These are phyloP conservation scores for Lochmaea capreae DNA, from an alignment of 2,888 invertebrate genomes.

Conservation along the genomic window DNA sequence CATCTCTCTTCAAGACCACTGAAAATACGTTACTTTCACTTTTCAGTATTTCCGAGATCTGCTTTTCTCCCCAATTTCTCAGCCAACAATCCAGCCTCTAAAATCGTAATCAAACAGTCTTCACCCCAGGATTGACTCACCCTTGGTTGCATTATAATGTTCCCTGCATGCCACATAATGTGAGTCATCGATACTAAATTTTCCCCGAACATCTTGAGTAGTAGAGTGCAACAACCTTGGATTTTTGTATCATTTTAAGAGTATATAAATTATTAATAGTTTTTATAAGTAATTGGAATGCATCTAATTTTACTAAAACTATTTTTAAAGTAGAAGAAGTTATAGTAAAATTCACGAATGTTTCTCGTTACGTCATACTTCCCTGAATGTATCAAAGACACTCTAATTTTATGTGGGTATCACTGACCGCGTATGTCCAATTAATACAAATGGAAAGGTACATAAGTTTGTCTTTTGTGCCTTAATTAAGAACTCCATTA, in stretches of 20 bases:
- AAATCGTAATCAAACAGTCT: slow-evolving; percentile 41
- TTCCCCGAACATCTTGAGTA: slow-evolving; percentile 32
- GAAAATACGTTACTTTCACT: not conserved
- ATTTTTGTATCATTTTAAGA: not conserved
- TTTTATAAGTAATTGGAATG: not conserved
- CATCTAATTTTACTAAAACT: not conserved
- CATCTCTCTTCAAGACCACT: not conserved
- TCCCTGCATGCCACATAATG: slow-evolving; percentile 39
- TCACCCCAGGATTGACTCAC: slow-evolving; percentile 43
- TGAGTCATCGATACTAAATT: slow-evolving; percentile 53
- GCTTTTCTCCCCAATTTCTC: slow-evolving; percentile 13
- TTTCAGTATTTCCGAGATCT: slow-evolving; percentile 1
- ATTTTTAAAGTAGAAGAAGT: not conserved
- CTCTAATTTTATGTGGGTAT: too few species aligned
- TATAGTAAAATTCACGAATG: too few species aligned
- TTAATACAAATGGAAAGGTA: too few species aligned
- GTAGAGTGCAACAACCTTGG: slow-evolving; percentile 19
- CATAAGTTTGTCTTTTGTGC: too few species aligned
- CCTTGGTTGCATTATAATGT: slow-evolving; percentile 42
- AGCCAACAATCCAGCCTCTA: slow-evolving; percentile 26
- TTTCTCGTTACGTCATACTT: too few species aligned
- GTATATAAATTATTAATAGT: not conserved
- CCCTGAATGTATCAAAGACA: too few species aligned
- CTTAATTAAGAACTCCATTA: too few species aligned
- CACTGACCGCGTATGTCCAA: too few species aligned